A percentile compares a stretch with the other conserved stretches of the same genome.
Conservation (phyloP, 2,113 vertebrate species). For the Nothobranchius kuhntae region DNA sequence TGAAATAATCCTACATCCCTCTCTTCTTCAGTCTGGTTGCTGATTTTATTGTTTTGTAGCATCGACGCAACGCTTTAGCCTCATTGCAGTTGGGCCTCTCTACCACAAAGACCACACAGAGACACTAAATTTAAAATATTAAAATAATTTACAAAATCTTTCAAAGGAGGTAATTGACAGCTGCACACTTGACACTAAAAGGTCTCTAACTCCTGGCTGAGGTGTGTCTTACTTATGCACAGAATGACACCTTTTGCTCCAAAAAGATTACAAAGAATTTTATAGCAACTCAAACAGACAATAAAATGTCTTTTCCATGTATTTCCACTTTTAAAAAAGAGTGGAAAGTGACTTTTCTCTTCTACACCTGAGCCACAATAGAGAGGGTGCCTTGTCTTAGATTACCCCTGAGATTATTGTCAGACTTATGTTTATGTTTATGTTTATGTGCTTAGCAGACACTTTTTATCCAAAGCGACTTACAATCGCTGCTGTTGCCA, state of each 20-base stretch:
- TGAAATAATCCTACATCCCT: background rate
- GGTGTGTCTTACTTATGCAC: conserved; percentile 18
- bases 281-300: conserved; percentile 22
- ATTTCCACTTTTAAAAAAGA: conserved; percentile 13
- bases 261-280: conserved; percentile 24
- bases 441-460: no score
- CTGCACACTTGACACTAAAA: conserved; percentile 5
- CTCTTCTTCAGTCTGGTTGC: conserved; percentile 20
- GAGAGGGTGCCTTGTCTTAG: conserved; percentile 59
- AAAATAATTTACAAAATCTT: conserved; percentile 14
- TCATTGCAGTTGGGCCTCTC: conserved; percentile 38
- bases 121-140: conserved; percentile 5
- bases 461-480: no score
- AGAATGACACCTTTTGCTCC: conserved; percentile 19
- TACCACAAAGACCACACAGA: conserved; percentile 27
- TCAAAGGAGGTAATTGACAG: conserved; percentile 13
- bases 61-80: conserved; percentile 27
- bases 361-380: conserved; percentile 40
- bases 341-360: conserved; percentile 27
- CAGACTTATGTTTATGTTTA: no score
- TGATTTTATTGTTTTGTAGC: conserved; percentile 34
- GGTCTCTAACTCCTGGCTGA: conserved; percentile 1
- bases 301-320: conserved; percentile 27
- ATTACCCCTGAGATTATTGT: conserved; percentile 61
- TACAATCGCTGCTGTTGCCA: conserved; percentile 37